Base-by-base conservation (phyloP, 2,113 vertebrate species). In the Ramphastos sulfuratus region DNA sequence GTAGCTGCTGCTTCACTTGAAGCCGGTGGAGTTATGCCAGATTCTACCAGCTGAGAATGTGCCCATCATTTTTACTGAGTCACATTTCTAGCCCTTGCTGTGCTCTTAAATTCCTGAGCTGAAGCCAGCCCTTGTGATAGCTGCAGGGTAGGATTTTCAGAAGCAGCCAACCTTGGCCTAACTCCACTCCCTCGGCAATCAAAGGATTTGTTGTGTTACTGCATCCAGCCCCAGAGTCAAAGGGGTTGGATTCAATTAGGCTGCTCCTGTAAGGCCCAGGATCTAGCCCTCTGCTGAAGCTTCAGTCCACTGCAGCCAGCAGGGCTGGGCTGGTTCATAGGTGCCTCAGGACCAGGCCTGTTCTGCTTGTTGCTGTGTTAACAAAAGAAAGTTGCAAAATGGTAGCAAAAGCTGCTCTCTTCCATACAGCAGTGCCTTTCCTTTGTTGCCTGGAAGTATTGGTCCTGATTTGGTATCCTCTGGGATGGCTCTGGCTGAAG, bases 111-210 rank as follows among this genome's bases (percentile, higher is more conserved):
- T 72, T 72, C 30, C 88, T 50, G 90, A 75, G 58, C 83, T 17
- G 28, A 39, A 72, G 90, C 90, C 95, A 96, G 70, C 20, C 48
- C 5, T 86, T 28, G 33, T 1, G 7, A 50, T 15, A 7, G 74
- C 92, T 91, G 56, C 84, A 67, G 89, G 92, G 89, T 18, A 85
- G 79, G 44, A 71, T 50, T 88, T 89, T 44, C 69, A 74, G 69
- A 24, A 80, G 78, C 89, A 78, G 81, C 87, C 89, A 87, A 60
- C 75, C 79, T 61, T 91, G 87, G 85, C 64, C 37, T 17, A 4
- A 2, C 83, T 71, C 28, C 0, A 4, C 28, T 88, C 73, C 76
- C 65, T 71, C 1, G 0, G 60, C 82, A 71, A 48, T 61, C 42
- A 3, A 14, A 56, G 59, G 54, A 60, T 56, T 89, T 91, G 87